Percentiles rank a stretch among this genome's conserved stretches.
These are phyloP conservation scores for Schlechtendalia chinensis DNA, from an alignment of 1,140 invertebrate species.

Conservation along the genomic window DNA sequence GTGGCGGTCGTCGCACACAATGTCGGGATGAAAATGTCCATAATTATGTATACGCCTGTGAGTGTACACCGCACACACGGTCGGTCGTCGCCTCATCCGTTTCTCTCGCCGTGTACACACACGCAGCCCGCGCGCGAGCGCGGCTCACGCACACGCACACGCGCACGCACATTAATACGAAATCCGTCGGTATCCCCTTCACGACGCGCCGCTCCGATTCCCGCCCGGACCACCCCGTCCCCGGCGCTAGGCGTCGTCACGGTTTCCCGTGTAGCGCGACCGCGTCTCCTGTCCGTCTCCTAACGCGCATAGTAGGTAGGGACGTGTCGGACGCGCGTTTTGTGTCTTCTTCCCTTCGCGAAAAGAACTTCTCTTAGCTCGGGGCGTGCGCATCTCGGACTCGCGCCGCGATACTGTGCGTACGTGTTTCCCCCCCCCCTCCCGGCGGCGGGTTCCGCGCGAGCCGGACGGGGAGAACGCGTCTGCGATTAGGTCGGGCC, in stretches of 20 bases:
- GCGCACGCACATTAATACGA: background rate
- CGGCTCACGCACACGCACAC: background rate
- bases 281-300: too few relatives aligned
- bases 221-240: background rate
- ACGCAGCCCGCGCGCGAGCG: too few relatives aligned
- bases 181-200: background rate
- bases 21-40: conserved; percentile 48
- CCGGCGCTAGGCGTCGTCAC: background rate
- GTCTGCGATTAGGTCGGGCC: conserved; percentile 35
- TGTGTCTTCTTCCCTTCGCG: too few relatives aligned
- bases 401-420: too few relatives aligned
- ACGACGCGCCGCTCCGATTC: background rate
- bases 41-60: conserved; percentile 32
- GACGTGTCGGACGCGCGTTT: too few relatives aligned
- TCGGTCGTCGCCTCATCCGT: background rate
- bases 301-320: too few relatives aligned
- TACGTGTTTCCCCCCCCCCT: too few relatives aligned
- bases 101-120: background rate
- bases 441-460: too few relatives aligned
- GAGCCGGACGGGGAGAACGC: background rate
- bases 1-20: conserved; percentile 35
- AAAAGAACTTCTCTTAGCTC: too few relatives aligned
- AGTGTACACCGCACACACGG: background rate
- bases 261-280: background rate
- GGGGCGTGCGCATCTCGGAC: too few relatives aligned